Evolutionary conservation across 2,113 vertebrate genomes (phyloP), one percentile per base, ranked within the genome.

Genomic region (Ranitomeya imitator): DNA sequence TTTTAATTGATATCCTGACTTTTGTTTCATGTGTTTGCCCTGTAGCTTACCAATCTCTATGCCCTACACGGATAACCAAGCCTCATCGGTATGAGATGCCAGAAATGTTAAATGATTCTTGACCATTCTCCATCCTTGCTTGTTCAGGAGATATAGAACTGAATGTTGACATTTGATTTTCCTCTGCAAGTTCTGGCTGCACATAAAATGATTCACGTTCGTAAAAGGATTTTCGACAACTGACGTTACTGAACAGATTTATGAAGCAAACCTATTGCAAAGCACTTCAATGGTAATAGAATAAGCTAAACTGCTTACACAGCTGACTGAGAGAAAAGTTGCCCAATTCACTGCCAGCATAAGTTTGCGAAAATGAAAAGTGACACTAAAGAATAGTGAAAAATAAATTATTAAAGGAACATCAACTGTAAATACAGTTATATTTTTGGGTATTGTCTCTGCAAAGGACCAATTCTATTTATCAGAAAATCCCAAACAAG

Each of bases 231-330:
- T 80, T 63, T 59, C 57, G 67, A 73, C 78, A 80, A 71, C 86
- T 80, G 86, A 87, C 78, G 59, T 80, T 57, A 87, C 54, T 13
- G 52, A 61, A 26, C 57, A 69, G 86, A 87, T 87, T 87, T 87
- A 87, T 81, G 86, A 69, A 26, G 74, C 76, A 67, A 63, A 65
- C 37, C 67, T 86, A 86, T 79, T 79, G 74, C 74, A 65, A 67
- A 18, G 74, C 51, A 86, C 74, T 86, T 79, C 19, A 65, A 79
- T 65, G 26, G 76, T 55, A 63, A 65, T 65, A 78, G 85, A 79
- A 67, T 85, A 76, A 85, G 69, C 54, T 31, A 60, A 85, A 85
- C 83, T 85, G 69, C 83, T 74, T 85, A 60, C 83, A 85, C 69
- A 76, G 83, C 83, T 31, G 67, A 18, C 67, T 37, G 12, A 37